These are phyloP conservation scores for Peromyscus maniculatus DNA, from an alignment of 2,113 vertebrate species.

Conservation along the genomic window DNA sequence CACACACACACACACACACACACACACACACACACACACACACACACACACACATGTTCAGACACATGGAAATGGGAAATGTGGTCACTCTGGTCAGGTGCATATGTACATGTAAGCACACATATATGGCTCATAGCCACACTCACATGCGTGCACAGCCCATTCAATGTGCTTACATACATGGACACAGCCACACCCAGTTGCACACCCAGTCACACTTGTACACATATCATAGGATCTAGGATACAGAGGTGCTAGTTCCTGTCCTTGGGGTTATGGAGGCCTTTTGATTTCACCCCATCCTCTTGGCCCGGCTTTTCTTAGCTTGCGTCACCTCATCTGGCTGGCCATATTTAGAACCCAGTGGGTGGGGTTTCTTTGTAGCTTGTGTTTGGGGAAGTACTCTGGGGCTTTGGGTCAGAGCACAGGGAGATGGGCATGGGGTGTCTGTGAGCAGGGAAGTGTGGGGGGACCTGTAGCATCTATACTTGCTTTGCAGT, in stretches of 20 bases:
- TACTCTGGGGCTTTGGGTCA: neutral
- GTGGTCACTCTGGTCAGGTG: neutral
- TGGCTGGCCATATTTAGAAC: neutral
- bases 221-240: neutral
- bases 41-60: neutral
- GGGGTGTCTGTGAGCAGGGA: neutral
- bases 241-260: neutral
- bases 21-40: neutral
- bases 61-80: too few relatives aligned
- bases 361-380: neutral
- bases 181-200: neutral
- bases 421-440: neutral
- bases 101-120: neutral
- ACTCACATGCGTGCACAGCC: too few relatives aligned
- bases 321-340: neutral
- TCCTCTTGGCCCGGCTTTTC: neutral
- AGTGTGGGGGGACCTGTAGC: neutral
- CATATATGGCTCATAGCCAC: neutral
- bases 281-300: neutral
- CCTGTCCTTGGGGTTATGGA: neutral
- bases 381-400: neutral
- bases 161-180: neutral
- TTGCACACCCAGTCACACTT: neutral
- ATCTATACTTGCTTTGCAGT: slow-evolving; percentile 16
- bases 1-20: rapidly evolving